Base-by-base conservation (phyloP, 2,888 invertebrate species). In the Temnothorax unifasciatus region DNA sequence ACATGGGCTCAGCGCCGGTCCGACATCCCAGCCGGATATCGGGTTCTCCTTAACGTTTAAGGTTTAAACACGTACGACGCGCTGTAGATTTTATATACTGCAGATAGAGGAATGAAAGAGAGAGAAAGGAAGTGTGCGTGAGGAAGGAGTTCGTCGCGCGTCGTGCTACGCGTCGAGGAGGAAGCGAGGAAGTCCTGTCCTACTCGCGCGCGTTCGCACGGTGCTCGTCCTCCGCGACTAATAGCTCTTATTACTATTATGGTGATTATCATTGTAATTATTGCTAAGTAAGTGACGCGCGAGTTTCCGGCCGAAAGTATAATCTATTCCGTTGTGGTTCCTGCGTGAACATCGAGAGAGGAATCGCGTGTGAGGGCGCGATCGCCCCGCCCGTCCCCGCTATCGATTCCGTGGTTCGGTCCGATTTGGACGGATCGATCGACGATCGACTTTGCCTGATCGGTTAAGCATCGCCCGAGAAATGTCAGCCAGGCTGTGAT, bases 401-500 rank as follows among this genome's bases (percentile, higher is more conserved):
- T 82, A 88, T 85, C 81, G 71, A 25, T 21, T 29, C 74, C 82
- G 76, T 61, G 68, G 64, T 44, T 61, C 25, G 38, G 68, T 84
- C 82, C 83, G 82, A 83, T 83, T 76, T 68, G 29, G 29, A 59
- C 64, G 63, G 57, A 73, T 68, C 69, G 52, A 86, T 68, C 69
- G 52, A 86, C 68, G 61, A 81, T 81, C 63, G 88, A 85, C 38
- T 50, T 64, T 34, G 69, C 25, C 54, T 63, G 85, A 79, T 73
- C 79, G 90, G 87, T 85, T 81, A 73, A 89, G 92, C 94, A 92
- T 92, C 92, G 93, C 95, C 95, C 95, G 95, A 95, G 95, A 96
- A 97, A 97, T 97, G 97, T 97, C 97, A 97, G 97, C 96, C 96
- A 97, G 97, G 97, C 97, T 97, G 97, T 97, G 97, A 97, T 91